These are phyloP conservation scores for Myrmecobius fasciatus DNA, from an alignment of 2,113 vertebrate genomes.

Conservation along the genomic window DNA sequence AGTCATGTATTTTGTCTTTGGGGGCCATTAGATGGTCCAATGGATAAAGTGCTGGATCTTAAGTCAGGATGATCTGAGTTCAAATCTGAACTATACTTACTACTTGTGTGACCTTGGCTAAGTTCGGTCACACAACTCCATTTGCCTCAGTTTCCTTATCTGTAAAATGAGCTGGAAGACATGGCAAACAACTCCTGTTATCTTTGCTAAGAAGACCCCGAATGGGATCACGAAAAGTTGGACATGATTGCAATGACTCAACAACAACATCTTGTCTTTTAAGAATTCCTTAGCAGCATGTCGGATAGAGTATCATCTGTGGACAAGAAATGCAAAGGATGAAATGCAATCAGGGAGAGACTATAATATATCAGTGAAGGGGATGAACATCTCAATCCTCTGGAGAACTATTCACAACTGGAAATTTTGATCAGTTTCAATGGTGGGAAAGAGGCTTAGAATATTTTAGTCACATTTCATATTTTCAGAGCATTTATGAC, in stretches of 20 bases:
- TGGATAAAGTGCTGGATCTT: not conserved
- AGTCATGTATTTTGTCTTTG: not conserved
- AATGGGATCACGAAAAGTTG: not conserved
- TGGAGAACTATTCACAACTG: not conserved
- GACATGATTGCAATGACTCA: not conserved
- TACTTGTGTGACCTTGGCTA: not conserved
- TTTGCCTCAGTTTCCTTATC: not conserved
- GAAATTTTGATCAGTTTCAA: not conserved
- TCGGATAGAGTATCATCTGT: not conserved
- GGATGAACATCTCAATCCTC: not conserved
- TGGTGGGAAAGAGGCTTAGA: not conserved
- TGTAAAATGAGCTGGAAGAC: not conserved
- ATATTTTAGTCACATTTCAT: not conserved
- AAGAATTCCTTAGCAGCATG: not conserved
- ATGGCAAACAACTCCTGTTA: not conserved
- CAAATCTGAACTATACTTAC: not conserved
- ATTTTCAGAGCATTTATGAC: not conserved
- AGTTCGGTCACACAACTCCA: not conserved
- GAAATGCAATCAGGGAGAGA: not conserved
- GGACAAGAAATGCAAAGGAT: not conserved
- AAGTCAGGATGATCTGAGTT: not conserved
- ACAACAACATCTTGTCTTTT: not conserved
- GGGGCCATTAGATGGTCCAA: not conserved
- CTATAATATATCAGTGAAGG: not conserved
- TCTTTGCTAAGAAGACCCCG: not conserved